Evolutionary conservation across 2,888 invertebrate genomes (phyloP).

Genomic region (Drosophila meridiana): DNA sequence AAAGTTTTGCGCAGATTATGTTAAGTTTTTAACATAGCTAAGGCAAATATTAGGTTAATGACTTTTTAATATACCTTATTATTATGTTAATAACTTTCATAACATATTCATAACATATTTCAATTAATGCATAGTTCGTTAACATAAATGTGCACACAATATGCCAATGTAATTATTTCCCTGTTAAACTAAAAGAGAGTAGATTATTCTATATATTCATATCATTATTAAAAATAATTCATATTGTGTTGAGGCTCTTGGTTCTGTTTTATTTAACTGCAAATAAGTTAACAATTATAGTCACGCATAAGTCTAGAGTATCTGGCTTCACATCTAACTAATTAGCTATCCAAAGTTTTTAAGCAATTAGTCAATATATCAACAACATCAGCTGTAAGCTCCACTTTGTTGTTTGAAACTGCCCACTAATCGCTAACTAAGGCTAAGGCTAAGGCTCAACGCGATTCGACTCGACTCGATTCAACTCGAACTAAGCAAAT

Average conservation of each 20-base stretch:
- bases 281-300: neutral
- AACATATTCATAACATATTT: too few relatives aligned
- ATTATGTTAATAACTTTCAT: too few relatives aligned
- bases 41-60: too few relatives aligned
- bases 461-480: neutral
- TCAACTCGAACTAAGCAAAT: constrained; percentile 49
- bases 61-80: too few relatives aligned
- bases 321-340: neutral
- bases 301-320: neutral
- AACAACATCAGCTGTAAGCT: constrained; percentile 19
- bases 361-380: constrained; percentile 34
- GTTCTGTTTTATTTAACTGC: neutral
- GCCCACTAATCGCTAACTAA: constrained; percentile 47
- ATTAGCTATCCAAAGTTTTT: constrained; percentile 11
- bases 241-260: neutral
- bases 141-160: too few relatives aligned
- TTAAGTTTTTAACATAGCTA: too few relatives aligned
- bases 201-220: too few relatives aligned
- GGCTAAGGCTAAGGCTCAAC: constrained; percentile 23
- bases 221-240: too few relatives aligned
- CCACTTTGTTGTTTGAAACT: constrained; percentile 11
- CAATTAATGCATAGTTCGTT: too few relatives aligned
- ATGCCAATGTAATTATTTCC: too few relatives aligned
- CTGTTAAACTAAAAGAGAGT: too few relatives aligned
- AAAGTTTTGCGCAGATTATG: neutral